Evolutionary conservation across 64 coral and sea anemone genomes (phyloP), one percentile per base, ranked within the genome.

Genomic region (Platygyra sinensis): DNA sequence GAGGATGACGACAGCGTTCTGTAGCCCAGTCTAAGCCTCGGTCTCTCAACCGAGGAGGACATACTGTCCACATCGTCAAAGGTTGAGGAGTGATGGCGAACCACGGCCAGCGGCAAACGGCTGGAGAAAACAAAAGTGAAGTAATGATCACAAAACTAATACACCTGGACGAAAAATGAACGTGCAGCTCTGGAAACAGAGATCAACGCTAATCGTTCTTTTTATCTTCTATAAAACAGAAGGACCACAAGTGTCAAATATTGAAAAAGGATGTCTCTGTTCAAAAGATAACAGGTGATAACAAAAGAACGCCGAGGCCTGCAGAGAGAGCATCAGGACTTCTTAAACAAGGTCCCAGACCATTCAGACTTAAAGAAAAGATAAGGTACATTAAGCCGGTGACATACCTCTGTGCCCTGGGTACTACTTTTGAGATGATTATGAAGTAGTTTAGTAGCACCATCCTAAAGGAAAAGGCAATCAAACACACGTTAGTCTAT

Each of bases 391-490:
- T n/a, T 27, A 25, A 27, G 22, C 10, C 11, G 1, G 22, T 11
- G n/a, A 16, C 52, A 31, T 87, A 99, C 94, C 90, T 99, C 94
- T 7, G 72, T 49, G 10, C 91, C 90, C 33, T 90, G 94, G 77
- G 76, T 99, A n/a, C 82, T 90, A 78, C 94, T 99, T 71, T 99
- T 99, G 22, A 99, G 67, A 32, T 99, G 97, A 73, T 92, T 99
- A 52, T 95, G 97, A 73, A 99, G 87, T 20, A 99, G 72, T 80
- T 99, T 99, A 12, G 97, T 96, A 38, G 97, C 97, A 27, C 97
- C 97, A 57, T 99, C 97, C 97, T 99, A 82, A 69, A 57, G 60
- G 62, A 72, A 64, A 46, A 46, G 39, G 5, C 3, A 46, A 46
- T 46, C 39, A 46, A 36, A 46, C 39, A 46, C 39, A 46, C 39